A percentile compares a stretch with the other conserved stretches of the same genome.
phyloP scores from a whole-genome alignment of 2,797 vertebrate species.

The Ispidina picta region DNA sequence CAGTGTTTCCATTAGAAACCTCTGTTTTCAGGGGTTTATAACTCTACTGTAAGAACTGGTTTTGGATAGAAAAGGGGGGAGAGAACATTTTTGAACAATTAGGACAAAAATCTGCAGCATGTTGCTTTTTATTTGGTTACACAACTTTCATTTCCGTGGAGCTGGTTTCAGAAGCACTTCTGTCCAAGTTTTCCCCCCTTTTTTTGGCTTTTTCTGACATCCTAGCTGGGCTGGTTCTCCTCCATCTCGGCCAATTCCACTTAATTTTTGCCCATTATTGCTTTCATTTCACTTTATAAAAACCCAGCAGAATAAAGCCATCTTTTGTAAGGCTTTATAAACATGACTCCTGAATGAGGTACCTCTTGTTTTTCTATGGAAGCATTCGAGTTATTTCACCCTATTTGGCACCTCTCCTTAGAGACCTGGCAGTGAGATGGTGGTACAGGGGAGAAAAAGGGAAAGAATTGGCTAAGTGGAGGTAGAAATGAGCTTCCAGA shows the following conservation, averaged over 20 bases:
- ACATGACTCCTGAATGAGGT: not conserved
- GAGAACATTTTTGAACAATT: slow-evolving; percentile 63
- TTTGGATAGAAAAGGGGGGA: slow-evolving; percentile 54
- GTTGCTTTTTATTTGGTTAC: slow-evolving; percentile 51
- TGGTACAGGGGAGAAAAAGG: not conserved
- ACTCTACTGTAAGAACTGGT: slow-evolving; percentile 71
- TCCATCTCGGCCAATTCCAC: not conserved
- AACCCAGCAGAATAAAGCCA: not conserved
- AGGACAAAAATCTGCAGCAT: slow-evolving; percentile 27
- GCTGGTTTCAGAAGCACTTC: slow-evolving; percentile 12
- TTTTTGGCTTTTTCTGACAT: not conserved
- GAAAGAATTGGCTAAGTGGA: not conserved
- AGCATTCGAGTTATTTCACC: not conserved
- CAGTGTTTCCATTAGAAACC: slow-evolving; percentile 73
- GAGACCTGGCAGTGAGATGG: not conserved
- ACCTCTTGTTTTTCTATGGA: not conserved
- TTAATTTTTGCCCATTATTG: not conserved
- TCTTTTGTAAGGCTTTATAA: not conserved
- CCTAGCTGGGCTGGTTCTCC: not conserved
- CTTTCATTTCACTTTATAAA: not conserved
- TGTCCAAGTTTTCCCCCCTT: not conserved
- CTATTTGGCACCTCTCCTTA: not conserved
- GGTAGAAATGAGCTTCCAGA: not conserved
- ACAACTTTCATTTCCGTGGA: not conserved
- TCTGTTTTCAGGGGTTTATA: slow-evolving; percentile 72